These are phyloP conservation scores for Harpagifer antarcticus DNA, from an alignment of 2,797 vertebrate genomes.

Conservation along the genomic window DNA sequence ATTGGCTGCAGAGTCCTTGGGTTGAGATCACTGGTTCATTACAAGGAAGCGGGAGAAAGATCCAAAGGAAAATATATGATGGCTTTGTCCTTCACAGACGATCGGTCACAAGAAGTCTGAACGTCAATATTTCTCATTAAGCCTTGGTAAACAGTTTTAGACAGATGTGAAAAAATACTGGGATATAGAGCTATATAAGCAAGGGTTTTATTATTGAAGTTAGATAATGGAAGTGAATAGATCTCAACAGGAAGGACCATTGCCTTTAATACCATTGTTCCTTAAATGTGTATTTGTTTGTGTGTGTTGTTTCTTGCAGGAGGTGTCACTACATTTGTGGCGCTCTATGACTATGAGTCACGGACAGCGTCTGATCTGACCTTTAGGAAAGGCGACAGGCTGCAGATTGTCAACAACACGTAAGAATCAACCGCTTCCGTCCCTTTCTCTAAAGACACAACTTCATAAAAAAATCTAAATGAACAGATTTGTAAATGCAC, in stretches of 20 bases:
- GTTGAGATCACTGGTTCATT: slow-evolving; percentile 56
- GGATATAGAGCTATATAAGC: slow-evolving; percentile 23
- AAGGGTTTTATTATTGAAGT: slow-evolving; percentile 10
- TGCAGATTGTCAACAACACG: slow-evolving; percentile 99
- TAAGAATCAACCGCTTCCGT: slow-evolving; percentile 82
- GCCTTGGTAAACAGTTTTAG: slow-evolving; percentile 32
- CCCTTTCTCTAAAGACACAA: neutral
- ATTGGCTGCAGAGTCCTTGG: slow-evolving; percentile 37
- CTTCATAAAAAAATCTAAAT: neutral
- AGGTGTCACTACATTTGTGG: slow-evolving; percentile 97
- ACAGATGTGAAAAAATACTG: slow-evolving; percentile 13
- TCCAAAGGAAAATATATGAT: slow-evolving; percentile 27
- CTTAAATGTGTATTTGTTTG: slow-evolving; percentile 26
- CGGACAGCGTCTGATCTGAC: slow-evolving; percentile 94
- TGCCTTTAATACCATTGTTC: slow-evolving; percentile 30
- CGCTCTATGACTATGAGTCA: slow-evolving; percentile 97
- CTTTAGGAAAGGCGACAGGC: slow-evolving; percentile 95
- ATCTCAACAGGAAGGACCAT: slow-evolving; percentile 22
- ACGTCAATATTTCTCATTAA: slow-evolving; percentile 61
- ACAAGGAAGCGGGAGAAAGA: slow-evolving; percentile 29
- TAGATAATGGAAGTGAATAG: slow-evolving; percentile 14
- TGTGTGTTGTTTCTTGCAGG: slow-evolving; percentile 79
- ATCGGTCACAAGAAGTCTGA: slow-evolving; percentile 20
- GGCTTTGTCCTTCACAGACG: slow-evolving; percentile 55
- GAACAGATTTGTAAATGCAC: slow-evolving; percentile 41